phyloP scores from a whole-genome alignment of 2,888 invertebrate species.

The Leuctra nigra region DNA sequence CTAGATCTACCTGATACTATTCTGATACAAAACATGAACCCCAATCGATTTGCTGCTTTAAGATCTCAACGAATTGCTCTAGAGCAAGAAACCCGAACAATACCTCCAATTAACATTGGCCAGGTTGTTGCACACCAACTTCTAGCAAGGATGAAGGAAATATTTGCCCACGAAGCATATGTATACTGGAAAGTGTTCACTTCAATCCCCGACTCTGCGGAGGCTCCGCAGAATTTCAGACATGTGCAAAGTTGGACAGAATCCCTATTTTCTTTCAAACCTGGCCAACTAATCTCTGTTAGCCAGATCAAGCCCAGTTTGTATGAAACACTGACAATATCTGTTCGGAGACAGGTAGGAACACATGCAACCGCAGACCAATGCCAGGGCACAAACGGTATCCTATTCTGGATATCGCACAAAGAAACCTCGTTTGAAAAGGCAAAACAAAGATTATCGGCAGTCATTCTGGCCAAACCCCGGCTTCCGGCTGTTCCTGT shows the following conservation, averaged over 20 bases:
- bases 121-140: neutral
- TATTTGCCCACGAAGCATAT: neutral
- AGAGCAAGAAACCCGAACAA: neutral
- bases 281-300: neutral
- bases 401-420: constrained; percentile 8
- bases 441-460: neutral
- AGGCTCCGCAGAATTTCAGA: neutral
- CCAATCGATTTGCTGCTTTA: neutral
- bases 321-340: neutral
- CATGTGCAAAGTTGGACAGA: neutral
- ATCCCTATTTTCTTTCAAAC: neutral
- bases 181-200: neutral
- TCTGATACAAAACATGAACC: neutral
- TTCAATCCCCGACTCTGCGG: neutral
- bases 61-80: neutral
- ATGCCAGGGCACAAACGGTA: neutral
- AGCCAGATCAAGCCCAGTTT: neutral
- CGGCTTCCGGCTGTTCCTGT: neutral
- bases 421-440: neutral
- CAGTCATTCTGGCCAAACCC: neutral
- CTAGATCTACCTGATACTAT: constrained; percentile 1
- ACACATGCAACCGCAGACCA: neutral
- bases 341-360: neutral
- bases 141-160: neutral
- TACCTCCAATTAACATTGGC: neutral